Conservation (phyloP, 2,113 vertebrate genomes). For the Mobula birostris region DNA sequence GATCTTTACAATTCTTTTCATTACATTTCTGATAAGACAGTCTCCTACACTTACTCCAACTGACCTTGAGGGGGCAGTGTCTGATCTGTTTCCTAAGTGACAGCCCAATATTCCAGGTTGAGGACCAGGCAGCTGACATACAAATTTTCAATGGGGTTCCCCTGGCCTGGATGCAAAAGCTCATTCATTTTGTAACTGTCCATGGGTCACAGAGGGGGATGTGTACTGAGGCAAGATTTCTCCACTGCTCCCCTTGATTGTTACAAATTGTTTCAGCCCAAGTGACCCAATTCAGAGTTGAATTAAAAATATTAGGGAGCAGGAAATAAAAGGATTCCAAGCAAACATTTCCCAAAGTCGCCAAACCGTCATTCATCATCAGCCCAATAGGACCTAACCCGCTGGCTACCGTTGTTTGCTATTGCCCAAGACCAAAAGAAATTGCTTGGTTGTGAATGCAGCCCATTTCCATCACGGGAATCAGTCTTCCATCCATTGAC, state of each 20-base stretch:
- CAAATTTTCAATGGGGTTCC: not conserved
- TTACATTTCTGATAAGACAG: not conserved
- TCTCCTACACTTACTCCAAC: not conserved
- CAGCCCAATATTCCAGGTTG: not conserved
- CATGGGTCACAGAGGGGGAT: not conserved
- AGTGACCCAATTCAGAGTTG: not conserved
- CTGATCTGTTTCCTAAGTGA: not conserved
- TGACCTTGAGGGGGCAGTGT: not conserved
- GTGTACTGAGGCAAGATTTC: not conserved
- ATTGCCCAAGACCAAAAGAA: too few relatives aligned
- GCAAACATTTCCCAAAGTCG: not conserved
- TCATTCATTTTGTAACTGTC: not conserved
- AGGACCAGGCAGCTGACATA: not conserved
- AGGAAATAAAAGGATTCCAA: not conserved
- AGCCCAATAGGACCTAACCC: not conserved
- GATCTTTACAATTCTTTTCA: not conserved
- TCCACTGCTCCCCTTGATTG: not conserved
- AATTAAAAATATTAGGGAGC: not conserved
- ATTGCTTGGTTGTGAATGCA: too few relatives aligned
- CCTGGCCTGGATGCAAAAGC: not conserved
- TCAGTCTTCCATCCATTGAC: too few relatives aligned
- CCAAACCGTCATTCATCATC: not conserved
- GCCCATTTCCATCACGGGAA: too few relatives aligned
- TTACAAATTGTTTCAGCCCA: not conserved
- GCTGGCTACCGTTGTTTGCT: too few relatives aligned